Evolutionary conservation across 2,113 vertebrate genomes (phyloP).

Genomic region (Labeo rohita): DNA sequence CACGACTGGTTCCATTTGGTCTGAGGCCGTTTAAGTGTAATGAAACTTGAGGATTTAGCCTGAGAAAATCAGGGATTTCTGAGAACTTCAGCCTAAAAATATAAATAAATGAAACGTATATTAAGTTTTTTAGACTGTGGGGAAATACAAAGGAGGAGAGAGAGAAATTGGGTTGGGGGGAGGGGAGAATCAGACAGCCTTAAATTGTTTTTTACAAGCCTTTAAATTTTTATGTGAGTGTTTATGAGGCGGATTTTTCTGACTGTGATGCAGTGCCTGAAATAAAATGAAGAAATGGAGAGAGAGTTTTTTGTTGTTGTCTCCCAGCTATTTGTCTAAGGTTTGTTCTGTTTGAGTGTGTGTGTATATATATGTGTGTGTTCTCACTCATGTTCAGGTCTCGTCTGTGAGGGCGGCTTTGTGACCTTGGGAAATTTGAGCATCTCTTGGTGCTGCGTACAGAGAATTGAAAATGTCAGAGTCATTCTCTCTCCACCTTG

Average conservation of each 20-base stretch:
- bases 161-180: background rate
- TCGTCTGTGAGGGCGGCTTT: conserved; percentile 8
- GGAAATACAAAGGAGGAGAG: background rate
- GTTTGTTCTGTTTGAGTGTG: background rate
- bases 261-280: conserved; percentile 20
- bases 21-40: background rate
- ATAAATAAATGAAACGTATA: background rate
- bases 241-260: conserved; percentile 6
- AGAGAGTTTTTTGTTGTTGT: background rate
- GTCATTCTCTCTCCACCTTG: conserved; percentile 41
- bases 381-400: conserved; percentile 6
- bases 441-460: background rate
- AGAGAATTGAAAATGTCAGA: conserved; percentile 60
- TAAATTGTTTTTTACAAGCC: conserved; percentile 27
- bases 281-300: background rate
- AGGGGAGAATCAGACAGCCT: background rate
- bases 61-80: background rate
- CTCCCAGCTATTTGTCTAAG: background rate
- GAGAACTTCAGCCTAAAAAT: background rate
- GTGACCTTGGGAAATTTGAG: conserved; percentile 41
- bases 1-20: background rate
- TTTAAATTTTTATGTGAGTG: conserved; percentile 3
- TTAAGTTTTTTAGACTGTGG: background rate
- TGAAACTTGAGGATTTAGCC: background rate
- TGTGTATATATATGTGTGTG: background rate